phyloP scores from a whole-genome alignment of 2,888 invertebrate genomes.

The Baccha elongata region DNA sequence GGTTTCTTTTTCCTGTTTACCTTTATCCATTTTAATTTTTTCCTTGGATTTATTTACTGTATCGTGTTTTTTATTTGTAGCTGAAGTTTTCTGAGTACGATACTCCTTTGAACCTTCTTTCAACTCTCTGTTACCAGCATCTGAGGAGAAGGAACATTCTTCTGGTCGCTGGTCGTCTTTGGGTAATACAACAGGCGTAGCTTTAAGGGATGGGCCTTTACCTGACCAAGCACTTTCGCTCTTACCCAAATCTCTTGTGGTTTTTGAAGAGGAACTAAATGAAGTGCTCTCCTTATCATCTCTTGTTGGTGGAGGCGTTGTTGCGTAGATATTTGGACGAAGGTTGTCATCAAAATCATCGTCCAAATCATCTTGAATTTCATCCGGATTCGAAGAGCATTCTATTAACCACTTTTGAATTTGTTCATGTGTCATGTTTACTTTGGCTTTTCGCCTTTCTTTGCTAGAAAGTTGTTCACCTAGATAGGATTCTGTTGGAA shows the following conservation, averaged over 20 bases:
- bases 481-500: conserved; percentile 81
- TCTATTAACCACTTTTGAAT: conserved; percentile 87
- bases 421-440: conserved; percentile 88
- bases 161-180: conserved; percentile 74
- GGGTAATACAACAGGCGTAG: conserved; percentile 80
- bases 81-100: conserved; percentile 40
- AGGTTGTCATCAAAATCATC: conserved; percentile 81
- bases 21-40: conserved; percentile 73
- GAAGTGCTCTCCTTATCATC: conserved; percentile 81
- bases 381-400: conserved; percentile 83
- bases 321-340: conserved; percentile 79
- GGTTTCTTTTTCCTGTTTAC: conserved; percentile 62
- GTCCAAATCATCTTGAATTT: conserved; percentile 82
- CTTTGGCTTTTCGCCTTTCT: conserved; percentile 84
- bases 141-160: conserved; percentile 61
- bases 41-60: conserved; percentile 40
- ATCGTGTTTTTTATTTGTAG: conserved; percentile 50
- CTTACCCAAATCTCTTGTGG: conserved; percentile 80
- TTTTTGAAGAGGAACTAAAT: conserved; percentile 80
- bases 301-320: conserved; percentile 80
- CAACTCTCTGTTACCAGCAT: conserved; percentile 46
- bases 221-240: conserved; percentile 82
- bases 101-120: conserved; percentile 59
- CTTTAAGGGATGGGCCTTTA: conserved; percentile 81
- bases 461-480: conserved; percentile 82